A percentile compares a stretch with the other conserved stretches of the same genome.
These are phyloP conservation scores for Macropus fuliginosus DNA, from an alignment of 2,797 vertebrate species.

Conservation along the genomic window DNA sequence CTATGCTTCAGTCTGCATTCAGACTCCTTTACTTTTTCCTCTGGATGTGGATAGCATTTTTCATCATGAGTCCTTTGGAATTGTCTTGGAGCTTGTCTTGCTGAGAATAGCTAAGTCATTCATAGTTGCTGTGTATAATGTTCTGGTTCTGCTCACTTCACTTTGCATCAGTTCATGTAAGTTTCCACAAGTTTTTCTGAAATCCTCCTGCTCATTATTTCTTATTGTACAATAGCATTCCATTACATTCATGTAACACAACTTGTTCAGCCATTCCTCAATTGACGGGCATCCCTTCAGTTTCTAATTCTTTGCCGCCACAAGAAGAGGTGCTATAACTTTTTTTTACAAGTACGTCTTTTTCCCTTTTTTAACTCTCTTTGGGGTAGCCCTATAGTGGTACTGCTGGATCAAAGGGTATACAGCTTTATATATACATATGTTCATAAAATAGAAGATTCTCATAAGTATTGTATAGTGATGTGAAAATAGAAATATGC, in stretches of 20 bases:
- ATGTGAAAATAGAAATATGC: neutral
- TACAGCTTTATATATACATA: neutral
- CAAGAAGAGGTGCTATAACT: neutral
- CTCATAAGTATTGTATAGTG: neutral
- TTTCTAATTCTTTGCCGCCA: neutral
- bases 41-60: neutral
- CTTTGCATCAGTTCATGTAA: neutral
- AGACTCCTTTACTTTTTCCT: neutral
- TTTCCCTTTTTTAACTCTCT: neutral
- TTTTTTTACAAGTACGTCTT: neutral
- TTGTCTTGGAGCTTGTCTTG: neutral
- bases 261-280: neutral
- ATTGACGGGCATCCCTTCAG: neutral
- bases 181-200: neutral
- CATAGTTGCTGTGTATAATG: neutral
- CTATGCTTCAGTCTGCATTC: neutral
- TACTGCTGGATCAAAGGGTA: neutral
- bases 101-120: neutral
- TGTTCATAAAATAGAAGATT: neutral
- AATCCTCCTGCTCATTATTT: neutral
- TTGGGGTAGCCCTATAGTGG: neutral
- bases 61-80: neutral
- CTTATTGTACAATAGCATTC: neutral
- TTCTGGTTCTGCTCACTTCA: neutral
- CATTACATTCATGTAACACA: neutral